Evolutionary conservation across 2,113 vertebrate genomes (phyloP).

Genomic region (Crotalus horridus): DNA sequence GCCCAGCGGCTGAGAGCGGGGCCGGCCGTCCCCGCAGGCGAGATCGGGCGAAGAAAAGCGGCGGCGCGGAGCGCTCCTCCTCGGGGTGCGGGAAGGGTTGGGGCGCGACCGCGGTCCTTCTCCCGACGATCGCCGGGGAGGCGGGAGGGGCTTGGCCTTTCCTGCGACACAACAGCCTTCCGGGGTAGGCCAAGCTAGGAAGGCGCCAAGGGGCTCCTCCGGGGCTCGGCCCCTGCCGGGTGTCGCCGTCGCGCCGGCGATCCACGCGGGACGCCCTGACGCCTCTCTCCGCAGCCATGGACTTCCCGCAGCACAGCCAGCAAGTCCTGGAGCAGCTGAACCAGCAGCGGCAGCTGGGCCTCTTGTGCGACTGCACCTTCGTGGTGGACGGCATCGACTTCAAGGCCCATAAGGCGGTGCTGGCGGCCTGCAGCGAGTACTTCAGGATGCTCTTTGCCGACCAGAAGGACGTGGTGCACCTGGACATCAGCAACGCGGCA

Average conservation of each 20-base stretch:
- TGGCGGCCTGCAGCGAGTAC: conserved; percentile 94
- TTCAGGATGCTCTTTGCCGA: conserved; percentile 94
- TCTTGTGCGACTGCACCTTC: conserved; percentile 96
- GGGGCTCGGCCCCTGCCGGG: too few relatives aligned
- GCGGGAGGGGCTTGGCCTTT: not conserved
- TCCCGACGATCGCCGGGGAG: not conserved
- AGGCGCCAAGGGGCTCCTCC: not conserved
- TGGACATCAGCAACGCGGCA: conserved; percentile 97
- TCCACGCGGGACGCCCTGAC: not conserved
- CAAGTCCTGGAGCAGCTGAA: conserved; percentile 93
- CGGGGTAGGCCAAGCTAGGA: not conserved
- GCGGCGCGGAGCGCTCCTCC: not conserved
- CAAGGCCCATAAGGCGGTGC: conserved; percentile 93
- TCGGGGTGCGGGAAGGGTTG: not conserved
- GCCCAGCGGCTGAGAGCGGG: not conserved
- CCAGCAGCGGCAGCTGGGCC: conserved; percentile 88
- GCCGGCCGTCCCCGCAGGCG: not conserved
- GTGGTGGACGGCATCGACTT: conserved; percentile 96
- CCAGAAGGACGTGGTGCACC: conserved; percentile 95
- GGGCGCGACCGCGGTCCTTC: not conserved
- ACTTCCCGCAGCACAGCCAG: conserved; percentile 94
- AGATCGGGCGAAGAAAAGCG: not conserved
- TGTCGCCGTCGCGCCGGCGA: not conserved
- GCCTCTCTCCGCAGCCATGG: conserved; percentile 73
- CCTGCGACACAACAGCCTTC: not conserved